A percentile compares a stretch with the other conserved stretches of the same genome.
Conservation (phyloP, 2,113 vertebrate species). For the Charadrius vociferus region DNA sequence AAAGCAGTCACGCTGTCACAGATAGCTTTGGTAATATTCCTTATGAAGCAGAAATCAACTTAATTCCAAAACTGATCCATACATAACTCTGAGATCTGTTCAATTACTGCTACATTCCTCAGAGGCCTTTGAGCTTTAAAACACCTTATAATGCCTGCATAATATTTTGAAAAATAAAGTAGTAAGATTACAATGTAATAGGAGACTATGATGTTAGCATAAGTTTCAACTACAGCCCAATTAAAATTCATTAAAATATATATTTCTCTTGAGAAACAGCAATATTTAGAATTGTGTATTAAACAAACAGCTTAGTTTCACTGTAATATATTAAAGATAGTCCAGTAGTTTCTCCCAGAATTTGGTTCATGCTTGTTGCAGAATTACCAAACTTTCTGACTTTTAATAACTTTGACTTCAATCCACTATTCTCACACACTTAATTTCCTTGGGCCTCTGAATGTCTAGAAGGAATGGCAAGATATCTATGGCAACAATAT, state of each 20-base stretch:
- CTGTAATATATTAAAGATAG: not conserved
- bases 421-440: slow-evolving; percentile 45
- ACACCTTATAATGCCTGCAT: not conserved
- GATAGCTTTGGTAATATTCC: not conserved
- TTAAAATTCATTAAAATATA: not conserved
- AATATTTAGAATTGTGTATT: not conserved
- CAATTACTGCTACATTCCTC: not conserved
- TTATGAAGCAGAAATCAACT: not conserved
- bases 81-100: not conserved
- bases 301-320: not conserved
- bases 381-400: slow-evolving; percentile 75
- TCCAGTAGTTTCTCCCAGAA: not conserved
- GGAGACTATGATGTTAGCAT: not conserved
- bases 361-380: slow-evolving; percentile 13
- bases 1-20: not conserved
- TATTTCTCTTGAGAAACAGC: not conserved
- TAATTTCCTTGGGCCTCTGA: slow-evolving; percentile 60
- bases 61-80: slow-evolving; percentile 18
- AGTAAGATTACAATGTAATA: not conserved
- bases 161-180: slow-evolving; percentile 17
- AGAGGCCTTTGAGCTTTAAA: slow-evolving; percentile 39
- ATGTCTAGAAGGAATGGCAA: slow-evolving; percentile 25
- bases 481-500: not conserved
- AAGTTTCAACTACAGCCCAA: not conserved
- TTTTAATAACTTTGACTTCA: slow-evolving; percentile 76